Evolutionary conservation across 2,888 invertebrate genomes (phyloP).

Genomic region (Dorcus parallelipipedus): DNA sequence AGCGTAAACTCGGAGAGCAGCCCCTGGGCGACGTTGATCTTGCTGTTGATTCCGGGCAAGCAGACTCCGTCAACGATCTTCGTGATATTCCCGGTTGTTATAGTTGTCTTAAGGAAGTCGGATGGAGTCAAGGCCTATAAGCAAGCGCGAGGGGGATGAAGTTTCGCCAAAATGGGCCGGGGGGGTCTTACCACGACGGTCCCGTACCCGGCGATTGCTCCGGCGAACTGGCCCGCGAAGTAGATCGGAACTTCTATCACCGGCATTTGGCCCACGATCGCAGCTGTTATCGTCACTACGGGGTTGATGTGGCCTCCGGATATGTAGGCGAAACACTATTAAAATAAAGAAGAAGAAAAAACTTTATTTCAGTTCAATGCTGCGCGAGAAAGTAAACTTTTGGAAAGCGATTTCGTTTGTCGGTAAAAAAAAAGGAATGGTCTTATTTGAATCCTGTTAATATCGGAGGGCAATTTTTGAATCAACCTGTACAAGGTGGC

Average conservation of each 20-base stretch:
- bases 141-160: neutral
- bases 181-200: constrained; percentile 53
- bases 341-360: too few relatives aligned
- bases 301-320: constrained; percentile 79
- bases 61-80: constrained; percentile 28
- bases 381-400: too few relatives aligned
- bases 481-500: too few relatives aligned
- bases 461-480: too few relatives aligned
- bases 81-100: too few relatives aligned
- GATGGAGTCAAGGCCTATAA: constrained; percentile 35
- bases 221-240: constrained; percentile 62
- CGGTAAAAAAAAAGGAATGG: constrained; percentile 28
- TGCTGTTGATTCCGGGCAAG: constrained; percentile 33
- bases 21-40: constrained; percentile 50
- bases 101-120: neutral
- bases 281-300: constrained; percentile 67
- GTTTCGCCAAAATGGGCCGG: too few relatives aligned
- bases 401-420: too few relatives aligned
- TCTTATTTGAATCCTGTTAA: too few relatives aligned
- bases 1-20: constrained; percentile 63
- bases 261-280: constrained; percentile 58
- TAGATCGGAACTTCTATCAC: constrained; percentile 58
- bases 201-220: constrained; percentile 68
- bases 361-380: too few relatives aligned
- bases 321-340: constrained; percentile 68